A percentile compares a stretch with the other conserved stretches of the same genome.
Conservation (phyloP, 2,888 invertebrate species). For the Cerastis rubricosa region DNA sequence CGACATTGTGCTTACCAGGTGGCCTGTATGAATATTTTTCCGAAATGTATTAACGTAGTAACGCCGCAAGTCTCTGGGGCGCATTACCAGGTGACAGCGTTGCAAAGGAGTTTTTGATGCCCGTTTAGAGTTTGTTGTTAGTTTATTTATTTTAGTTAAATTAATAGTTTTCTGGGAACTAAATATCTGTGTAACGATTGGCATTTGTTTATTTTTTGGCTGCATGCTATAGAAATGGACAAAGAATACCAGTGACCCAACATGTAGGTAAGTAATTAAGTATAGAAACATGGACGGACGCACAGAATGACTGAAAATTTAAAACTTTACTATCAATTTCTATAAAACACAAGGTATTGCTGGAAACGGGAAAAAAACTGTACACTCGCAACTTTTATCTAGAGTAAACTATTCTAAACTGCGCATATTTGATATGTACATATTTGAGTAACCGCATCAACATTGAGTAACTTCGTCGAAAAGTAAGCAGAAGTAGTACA, state of each 20-base stretch:
- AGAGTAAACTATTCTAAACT: conserved; percentile 18
- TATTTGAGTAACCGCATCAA: conserved; percentile 15
- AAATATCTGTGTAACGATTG: neutral
- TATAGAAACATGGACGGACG: neutral
- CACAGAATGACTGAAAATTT: neutral
- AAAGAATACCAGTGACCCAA: neutral
- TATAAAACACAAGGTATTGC: neutral
- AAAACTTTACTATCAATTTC: neutral
- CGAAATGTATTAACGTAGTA: too few species aligned
- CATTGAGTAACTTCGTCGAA: conserved; percentile 22
- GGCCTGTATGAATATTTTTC: neutral
- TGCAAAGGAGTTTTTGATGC: too few species aligned
- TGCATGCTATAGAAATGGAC: neutral
- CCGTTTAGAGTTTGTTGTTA: too few species aligned
- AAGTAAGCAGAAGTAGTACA: conserved; percentile 23
- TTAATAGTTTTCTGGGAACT: neutral
- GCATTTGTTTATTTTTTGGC: neutral
- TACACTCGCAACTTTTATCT: neutral
- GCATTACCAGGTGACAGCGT: too few species aligned
- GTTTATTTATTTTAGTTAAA: too few species aligned
- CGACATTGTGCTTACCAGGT: neutral
- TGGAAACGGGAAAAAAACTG: neutral
- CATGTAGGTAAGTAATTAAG: neutral
- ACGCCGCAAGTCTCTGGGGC: too few species aligned
- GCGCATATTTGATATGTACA: conserved; percentile 9